Evolutionary conservation across 2,797 vertebrate species (phyloP).

Genomic region (Smutsia gigantea): DNA sequence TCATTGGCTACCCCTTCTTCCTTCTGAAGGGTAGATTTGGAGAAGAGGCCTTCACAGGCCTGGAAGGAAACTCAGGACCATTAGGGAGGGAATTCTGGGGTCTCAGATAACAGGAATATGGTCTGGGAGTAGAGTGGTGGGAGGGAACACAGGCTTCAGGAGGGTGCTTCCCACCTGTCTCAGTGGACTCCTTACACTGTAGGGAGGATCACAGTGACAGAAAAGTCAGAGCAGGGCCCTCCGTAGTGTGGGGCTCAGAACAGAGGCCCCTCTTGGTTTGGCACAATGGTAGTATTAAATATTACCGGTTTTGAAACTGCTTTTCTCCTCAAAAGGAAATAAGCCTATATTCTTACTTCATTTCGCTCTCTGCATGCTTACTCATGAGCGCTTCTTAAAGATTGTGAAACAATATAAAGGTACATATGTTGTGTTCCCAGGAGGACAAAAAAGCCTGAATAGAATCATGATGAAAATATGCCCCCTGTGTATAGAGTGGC

Average conservation of each 20-base stretch:
- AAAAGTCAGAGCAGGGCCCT: neutral
- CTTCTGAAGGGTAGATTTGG: neutral
- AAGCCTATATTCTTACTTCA: neutral
- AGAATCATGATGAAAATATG: neutral
- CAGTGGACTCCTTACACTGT: no score
- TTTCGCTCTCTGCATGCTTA: neutral
- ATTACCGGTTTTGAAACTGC: neutral
- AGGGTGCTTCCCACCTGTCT: neutral
- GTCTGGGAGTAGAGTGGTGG: neutral
- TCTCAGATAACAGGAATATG: neutral
- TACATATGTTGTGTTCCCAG: neutral
- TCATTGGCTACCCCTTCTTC: neutral
- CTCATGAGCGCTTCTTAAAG: neutral
- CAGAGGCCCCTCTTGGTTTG: neutral
- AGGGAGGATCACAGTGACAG: neutral
- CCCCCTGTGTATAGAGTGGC: neutral
- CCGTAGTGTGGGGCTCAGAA: neutral
- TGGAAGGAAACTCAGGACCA: neutral
- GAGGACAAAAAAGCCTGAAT: neutral
- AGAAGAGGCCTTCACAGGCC: neutral
- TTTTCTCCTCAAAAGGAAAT: conserved; percentile 18
- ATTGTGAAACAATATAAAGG: neutral
- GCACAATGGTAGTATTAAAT: neutral
- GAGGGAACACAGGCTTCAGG: neutral
- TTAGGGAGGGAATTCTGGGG: neutral